A percentile compares a stretch with the other conserved stretches of the same genome.
phyloP scores from a whole-genome alignment of 1,140 invertebrate species.

The Lepidurus packardi region DNA sequence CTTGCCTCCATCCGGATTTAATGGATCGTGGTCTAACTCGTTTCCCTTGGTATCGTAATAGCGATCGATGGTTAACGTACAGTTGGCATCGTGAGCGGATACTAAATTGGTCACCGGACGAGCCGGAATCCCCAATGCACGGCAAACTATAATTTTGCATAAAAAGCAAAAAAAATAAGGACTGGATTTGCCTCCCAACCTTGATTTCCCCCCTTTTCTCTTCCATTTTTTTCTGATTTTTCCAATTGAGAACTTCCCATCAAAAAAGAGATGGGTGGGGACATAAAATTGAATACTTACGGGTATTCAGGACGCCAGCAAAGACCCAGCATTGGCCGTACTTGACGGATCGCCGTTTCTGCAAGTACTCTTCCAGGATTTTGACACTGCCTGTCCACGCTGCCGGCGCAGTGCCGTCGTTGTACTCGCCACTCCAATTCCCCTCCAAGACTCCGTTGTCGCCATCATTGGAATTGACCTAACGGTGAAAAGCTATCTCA shows the following conservation, averaged over 20 bases:
- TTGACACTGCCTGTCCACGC: constrained; percentile 60
- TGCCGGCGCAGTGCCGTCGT: constrained; percentile 58
- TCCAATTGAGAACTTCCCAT: too few relatives aligned
- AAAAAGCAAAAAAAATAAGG: constrained; percentile 35
- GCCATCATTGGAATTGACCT: constrained; percentile 66
- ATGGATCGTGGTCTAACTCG: constrained; percentile 52
- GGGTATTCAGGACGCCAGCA: constrained; percentile 60
- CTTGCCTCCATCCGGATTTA: constrained; percentile 48
- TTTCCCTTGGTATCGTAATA: constrained; percentile 59
- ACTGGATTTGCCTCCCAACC: not conserved
- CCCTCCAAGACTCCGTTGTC: constrained; percentile 63
- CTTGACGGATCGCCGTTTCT: constrained; percentile 54
- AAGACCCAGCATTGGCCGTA: constrained; percentile 77
- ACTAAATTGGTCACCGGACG: constrained; percentile 64
- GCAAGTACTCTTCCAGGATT: constrained; percentile 57
- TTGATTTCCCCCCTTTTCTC: too few relatives aligned
- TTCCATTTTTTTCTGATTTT: too few relatives aligned
- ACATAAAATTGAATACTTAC: constrained; percentile 43
- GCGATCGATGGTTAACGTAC: constrained; percentile 64
- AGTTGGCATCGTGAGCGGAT: constrained; percentile 70
- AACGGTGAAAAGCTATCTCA: constrained; percentile 31
- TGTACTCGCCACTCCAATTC: constrained; percentile 65
- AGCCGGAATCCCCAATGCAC: constrained; percentile 63
- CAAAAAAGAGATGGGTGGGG: not conserved
- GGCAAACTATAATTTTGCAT: constrained; percentile 51